These are phyloP conservation scores for Sebastes schlegelii DNA, from an alignment of 2,113 vertebrate species.

Conservation along the genomic window DNA sequence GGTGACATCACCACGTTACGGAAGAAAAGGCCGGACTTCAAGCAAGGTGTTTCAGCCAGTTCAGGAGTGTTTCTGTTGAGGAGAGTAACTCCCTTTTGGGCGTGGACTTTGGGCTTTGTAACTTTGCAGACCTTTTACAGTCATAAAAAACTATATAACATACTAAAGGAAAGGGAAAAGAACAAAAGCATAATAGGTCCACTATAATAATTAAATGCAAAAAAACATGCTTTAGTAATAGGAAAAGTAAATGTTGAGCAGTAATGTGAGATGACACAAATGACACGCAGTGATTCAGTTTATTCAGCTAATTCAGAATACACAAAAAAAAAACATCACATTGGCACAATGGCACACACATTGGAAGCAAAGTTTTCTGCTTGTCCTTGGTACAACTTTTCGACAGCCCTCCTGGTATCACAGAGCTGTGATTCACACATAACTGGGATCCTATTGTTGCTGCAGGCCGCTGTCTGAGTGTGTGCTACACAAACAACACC, in stretches of 20 bases:
- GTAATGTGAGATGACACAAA: conserved; percentile 20
- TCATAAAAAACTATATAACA: too few relatives aligned
- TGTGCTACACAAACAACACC: conserved; percentile 67
- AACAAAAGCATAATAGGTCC: too few relatives aligned
- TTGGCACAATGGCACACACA: neutral
- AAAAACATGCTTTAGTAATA: neutral
- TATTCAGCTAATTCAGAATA: neutral
- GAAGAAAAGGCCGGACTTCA: too few relatives aligned
- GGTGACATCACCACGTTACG: too few relatives aligned
- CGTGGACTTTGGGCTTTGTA: too few relatives aligned
- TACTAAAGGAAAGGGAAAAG: too few relatives aligned
- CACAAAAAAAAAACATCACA: neutral
- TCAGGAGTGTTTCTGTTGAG: too few relatives aligned
- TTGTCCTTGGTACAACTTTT: conserved; percentile 3
- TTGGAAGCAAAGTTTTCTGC: neutral
- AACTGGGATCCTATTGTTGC: conserved; percentile 63
- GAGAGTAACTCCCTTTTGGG: too few relatives aligned
- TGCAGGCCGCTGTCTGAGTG: conserved; percentile 48
- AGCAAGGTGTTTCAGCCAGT: too few relatives aligned
- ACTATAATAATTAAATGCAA: neutral
- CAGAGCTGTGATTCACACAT: conserved; percentile 48
- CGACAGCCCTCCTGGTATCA: neutral
- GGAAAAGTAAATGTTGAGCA: neutral
- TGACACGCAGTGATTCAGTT: neutral
- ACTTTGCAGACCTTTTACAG: too few relatives aligned